phyloP scores from a whole-genome alignment of 2,113 vertebrate species.

The Microtus richardsoni region DNA sequence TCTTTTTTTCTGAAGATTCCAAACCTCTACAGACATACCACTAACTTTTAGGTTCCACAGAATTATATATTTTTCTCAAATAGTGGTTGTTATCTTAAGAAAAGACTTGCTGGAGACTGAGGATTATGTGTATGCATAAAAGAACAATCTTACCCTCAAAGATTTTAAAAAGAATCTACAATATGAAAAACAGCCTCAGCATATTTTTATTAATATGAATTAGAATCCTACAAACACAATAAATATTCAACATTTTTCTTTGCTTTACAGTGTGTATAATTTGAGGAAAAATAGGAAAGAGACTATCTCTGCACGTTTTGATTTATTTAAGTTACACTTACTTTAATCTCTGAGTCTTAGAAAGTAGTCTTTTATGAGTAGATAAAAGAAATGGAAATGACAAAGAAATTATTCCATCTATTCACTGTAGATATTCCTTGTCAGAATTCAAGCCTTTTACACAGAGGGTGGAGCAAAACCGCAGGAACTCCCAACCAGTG shows the following conservation, averaged over 20 bases:
- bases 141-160: conserved; percentile 39
- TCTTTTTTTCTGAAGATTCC: conserved; percentile 53
- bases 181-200: conserved; percentile 5
- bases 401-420: neutral
- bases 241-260: conserved; percentile 52
- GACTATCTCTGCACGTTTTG: neutral
- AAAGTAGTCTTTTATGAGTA: conserved; percentile 17
- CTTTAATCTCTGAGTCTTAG: neutral
- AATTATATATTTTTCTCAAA: conserved; percentile 60
- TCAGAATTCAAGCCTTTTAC: conserved; percentile 23
- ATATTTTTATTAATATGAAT: conserved; percentile 61
- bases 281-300: conserved; percentile 33
- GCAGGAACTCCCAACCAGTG: neutral
- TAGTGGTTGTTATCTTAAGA: conserved; percentile 51
- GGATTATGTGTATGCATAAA: conserved; percentile 48
- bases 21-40: conserved; percentile 60
- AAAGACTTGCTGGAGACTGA: neutral
- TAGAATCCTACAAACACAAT: conserved; percentile 30
- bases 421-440: neutral
- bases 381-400: conserved; percentile 11
- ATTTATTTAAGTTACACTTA: conserved; percentile 33
- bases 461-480: neutral
- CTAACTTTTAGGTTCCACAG: conserved; percentile 50
- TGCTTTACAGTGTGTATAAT: neutral
- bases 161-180: conserved; percentile 42